Base-by-base conservation (phyloP, 35 echinoderm and acorn worm species). In the Acanthaster planci region DNA sequence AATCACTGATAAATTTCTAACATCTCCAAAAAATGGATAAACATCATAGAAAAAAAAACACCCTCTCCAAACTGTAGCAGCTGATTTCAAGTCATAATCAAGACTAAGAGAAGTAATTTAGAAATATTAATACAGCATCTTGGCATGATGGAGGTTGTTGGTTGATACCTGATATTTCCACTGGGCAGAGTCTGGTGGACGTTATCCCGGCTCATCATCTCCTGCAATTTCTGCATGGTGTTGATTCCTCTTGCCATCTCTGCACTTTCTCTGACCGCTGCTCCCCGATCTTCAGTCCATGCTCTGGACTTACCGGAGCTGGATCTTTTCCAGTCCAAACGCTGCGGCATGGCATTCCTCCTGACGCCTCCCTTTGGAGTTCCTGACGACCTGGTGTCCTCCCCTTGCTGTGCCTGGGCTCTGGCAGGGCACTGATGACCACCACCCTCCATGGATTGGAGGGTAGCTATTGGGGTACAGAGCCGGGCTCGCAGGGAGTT, bases 181-280 rank as follows among this genome's bases (percentile, higher is more conserved):
- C 27, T 44, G 22, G 79, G 47, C 7, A 52, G 8, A 18, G 39
- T 81, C 47, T 81, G 40, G 53, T 52, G 50, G 6, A 47, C 18
- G 47, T 47, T 81, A 34, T 81, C 47, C 44, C 51, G 51, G 18
- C 14, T 47, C 79, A 81, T 81, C 79, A 81, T 81, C 47, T 81
- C 79, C 44, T 52, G 12, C 16, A 81, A 27, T 32, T 81, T 81
- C 79, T 81, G 51, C 8, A 34, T 32, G n/a, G 39, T 35, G 34
- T 18, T 30, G n/a, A 19, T 18, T 1, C 35, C 76, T 77, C 76
- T 16, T 12, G 1, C n/a, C 4, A 12, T 8, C 35, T 18, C 21
- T 29, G n/a, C 34, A 26, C 30, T 47, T 81, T 81, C 79, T 32
- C 40, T 34, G 1, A 31, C 16, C 16, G 16, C 5, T 39, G n/a